phyloP scores from a whole-genome alignment of 2,797 vertebrate genomes.

The Ctenopoma multispine region DNA sequence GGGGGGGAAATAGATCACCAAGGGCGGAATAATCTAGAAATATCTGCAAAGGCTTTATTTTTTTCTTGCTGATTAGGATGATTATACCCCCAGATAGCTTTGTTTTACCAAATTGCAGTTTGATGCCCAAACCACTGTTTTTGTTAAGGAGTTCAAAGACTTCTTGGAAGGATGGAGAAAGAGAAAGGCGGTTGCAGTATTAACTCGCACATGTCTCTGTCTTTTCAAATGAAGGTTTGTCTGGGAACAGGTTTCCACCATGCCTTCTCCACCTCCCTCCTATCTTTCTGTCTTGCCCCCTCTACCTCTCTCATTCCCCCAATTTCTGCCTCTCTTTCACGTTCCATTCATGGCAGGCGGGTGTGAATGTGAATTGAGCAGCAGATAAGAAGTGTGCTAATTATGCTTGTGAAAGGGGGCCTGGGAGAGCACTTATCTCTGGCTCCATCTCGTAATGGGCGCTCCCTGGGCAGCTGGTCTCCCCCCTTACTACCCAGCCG shows the following conservation, averaged over 20 bases:
- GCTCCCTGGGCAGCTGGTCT: constrained; percentile 88
- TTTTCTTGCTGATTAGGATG: constrained; percentile 88
- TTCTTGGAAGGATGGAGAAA: constrained; percentile 66
- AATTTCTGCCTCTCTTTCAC: constrained; percentile 74
- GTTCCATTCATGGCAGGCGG: constrained; percentile 80
- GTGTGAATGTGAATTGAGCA: constrained; percentile 89
- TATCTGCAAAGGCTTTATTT: constrained; percentile 85
- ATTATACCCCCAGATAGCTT: constrained; percentile 87
- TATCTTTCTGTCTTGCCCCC: constrained; percentile 48
- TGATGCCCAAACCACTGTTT: constrained; percentile 91
- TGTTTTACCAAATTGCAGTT: constrained; percentile 90
- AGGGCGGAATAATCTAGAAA: constrained; percentile 86
- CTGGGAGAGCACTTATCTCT: constrained; percentile 91
- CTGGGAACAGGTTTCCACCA: constrained; percentile 75
- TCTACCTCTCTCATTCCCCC: constrained; percentile 37
- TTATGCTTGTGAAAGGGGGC: constrained; percentile 89
- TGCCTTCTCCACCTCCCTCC: constrained; percentile 61
- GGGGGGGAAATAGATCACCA: constrained; percentile 77
- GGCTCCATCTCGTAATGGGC: constrained; percentile 90
- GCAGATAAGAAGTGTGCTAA: constrained; percentile 91
- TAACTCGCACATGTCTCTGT: constrained; percentile 66
- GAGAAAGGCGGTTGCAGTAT: constrained; percentile 61
- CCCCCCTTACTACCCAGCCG: constrained; percentile 71
- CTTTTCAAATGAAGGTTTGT: constrained; percentile 72
- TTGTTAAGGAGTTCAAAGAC: constrained; percentile 88